Conservation (phyloP, 2,888 invertebrate genomes). For the Synanthedon vespiformis region DNA sequence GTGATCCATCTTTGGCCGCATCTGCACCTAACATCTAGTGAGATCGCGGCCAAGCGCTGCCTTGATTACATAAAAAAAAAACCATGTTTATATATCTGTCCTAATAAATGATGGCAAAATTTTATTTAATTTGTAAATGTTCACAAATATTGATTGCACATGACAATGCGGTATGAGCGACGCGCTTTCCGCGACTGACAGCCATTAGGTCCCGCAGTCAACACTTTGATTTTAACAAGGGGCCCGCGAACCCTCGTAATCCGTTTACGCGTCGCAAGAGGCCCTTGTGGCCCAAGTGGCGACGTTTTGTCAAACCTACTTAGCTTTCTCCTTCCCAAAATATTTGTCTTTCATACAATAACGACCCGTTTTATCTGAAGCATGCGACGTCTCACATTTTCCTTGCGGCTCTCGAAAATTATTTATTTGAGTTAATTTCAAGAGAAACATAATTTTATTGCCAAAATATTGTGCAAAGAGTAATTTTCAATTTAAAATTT, state of each 20-base stretch:
- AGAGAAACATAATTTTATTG: too few relatives aligned
- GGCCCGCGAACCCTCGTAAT: constrained; percentile 44
- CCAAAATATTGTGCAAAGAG: too few relatives aligned
- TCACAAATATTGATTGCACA: not conserved
- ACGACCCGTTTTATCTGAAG: constrained; percentile 5
- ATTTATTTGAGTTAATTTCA: too few relatives aligned
- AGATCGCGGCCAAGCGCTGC: too few relatives aligned
- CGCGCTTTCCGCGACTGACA: constrained; percentile 17
- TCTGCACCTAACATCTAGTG: too few relatives aligned
- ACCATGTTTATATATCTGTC: too few relatives aligned
- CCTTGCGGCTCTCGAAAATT: too few relatives aligned
- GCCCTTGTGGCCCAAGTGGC: constrained; percentile 32
- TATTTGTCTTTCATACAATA: constrained; percentile 21
- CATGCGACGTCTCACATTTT: not conserved
- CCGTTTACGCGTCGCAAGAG: constrained; percentile 45
- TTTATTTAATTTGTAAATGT: not conserved
- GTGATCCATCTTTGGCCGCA: too few relatives aligned
- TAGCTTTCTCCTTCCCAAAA: constrained; percentile 26
- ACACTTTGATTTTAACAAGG: constrained; percentile 56
- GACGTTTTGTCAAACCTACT: constrained; percentile 43
- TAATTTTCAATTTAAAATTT: too few relatives aligned
- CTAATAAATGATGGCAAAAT: not conserved
- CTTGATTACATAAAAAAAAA: too few relatives aligned
- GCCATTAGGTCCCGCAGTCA: constrained; percentile 45
- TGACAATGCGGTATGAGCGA: constrained; percentile 6